Conservation (phyloP, 2,113 vertebrate species). For the Manacus vitellinus region DNA sequence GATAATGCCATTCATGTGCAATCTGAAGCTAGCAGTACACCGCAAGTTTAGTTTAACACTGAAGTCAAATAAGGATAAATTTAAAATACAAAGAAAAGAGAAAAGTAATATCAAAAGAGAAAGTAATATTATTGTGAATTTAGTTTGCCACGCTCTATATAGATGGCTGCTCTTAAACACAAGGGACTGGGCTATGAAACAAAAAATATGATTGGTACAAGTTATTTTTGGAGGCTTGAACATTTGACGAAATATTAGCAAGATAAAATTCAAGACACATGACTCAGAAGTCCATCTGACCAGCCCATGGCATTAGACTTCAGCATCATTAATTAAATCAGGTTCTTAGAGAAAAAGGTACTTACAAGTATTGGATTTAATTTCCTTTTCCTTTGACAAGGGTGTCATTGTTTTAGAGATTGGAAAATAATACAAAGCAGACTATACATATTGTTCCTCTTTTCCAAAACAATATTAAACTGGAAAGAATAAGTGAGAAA, state of each 20-base stretch:
- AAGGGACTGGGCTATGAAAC: neutral
- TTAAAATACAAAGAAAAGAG: neutral
- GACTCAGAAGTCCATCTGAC: neutral
- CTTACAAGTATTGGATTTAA: neutral
- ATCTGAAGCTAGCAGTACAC: neutral
- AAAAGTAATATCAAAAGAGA: neutral
- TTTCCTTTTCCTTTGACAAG: neutral
- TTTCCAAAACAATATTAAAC: neutral
- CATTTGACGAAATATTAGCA: neutral
- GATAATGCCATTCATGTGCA: neutral
- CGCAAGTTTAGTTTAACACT: neutral
- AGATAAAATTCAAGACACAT: neutral
- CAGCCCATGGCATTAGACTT: neutral
- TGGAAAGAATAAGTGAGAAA: neutral
- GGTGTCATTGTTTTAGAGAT: neutral
- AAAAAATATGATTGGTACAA: neutral
- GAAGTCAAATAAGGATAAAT: neutral
- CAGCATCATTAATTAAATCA: neutral
- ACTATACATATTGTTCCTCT: neutral
- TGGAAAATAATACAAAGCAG: neutral
- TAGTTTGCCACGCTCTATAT: neutral
- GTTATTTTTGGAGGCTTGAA: neutral
- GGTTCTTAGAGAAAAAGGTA: neutral
- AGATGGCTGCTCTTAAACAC: neutral
- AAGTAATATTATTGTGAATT: neutral